Evolutionary conservation across 2,113 vertebrate species (phyloP), one percentile per base, ranked within the genome.

Genomic region (Nycticryphes semicollaris): DNA sequence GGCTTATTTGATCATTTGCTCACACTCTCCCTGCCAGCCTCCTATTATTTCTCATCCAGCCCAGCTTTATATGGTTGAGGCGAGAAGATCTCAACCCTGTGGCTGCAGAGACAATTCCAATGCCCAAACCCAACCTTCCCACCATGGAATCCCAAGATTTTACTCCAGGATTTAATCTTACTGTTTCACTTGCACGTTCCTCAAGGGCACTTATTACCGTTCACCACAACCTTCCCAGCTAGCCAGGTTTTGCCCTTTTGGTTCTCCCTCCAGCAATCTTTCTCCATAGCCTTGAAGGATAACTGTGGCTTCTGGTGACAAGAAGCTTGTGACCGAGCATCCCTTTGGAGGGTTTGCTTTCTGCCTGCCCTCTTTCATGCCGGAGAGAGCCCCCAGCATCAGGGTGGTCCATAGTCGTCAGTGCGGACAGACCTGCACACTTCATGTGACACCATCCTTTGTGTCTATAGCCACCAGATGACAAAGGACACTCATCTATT

Each of bases 341-440:
- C 3, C 0, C 47, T 77, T 62, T 31, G 3, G 7, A 37, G 47
- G 15, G 12, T 67, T 93, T 69, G 23, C 57, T 64, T 69, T 50
- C 35, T 77, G 54, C n/a, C 31, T 80, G 57, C 39, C 24, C 17
- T 73, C 10, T 37, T 59, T 28, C 4, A 0, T 68, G 51, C 20
- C 5, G 7, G 7, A 2, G 37, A 53, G 37, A 48, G 33, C 25
- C 7, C 30, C 77, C n/a, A n/a, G 50, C 43, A 84, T 25, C 62
- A 68, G 50, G 14, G 16, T 70, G 67, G 87, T 39, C 69, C 1
- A 0, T 57, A 50, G 67, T 63, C n/a, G 24, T 76, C 39, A 33
- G 11, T 76, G 14, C 3, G 2, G 56, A 25, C 30, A 63, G 45
- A 76, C 19, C 24, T 6, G 0, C 8, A 2, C 0, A 0, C 31